These are phyloP conservation scores for Orbicella faveolata DNA, from an alignment of 64 coral and sea anemone genomes.

Conservation along the genomic window DNA sequence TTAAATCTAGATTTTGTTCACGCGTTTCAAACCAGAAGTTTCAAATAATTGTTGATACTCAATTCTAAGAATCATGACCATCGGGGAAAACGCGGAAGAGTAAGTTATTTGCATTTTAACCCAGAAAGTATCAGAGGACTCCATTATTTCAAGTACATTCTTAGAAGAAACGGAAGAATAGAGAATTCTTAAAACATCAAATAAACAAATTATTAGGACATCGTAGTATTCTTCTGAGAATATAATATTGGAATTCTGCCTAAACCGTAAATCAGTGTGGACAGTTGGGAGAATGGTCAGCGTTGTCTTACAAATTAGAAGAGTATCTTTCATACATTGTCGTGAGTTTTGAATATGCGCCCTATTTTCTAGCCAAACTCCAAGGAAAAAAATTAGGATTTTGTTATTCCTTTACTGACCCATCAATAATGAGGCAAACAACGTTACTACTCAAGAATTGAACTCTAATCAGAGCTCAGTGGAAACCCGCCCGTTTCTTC, in stretches of 20 bases:
- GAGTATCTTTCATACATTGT: no score
- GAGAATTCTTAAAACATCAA: background rate
- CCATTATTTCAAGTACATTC: background rate
- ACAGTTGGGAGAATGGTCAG: no score
- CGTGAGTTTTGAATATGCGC: no score
- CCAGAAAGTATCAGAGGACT: background rate
- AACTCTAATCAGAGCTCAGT: background rate
- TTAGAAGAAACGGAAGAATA: constrained; percentile 42
- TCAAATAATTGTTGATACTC: background rate
- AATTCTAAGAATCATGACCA: constrained; percentile 20
- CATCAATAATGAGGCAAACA: no score
- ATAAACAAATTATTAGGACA: background rate
- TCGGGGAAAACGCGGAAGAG: constrained; percentile 37
- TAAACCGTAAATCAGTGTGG: no score
- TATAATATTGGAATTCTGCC: background rate
- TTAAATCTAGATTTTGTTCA: background rate
- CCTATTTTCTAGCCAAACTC: no score
- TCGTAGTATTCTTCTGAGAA: constrained; percentile 20
- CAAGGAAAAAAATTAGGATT: no score
- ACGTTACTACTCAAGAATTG: no score
- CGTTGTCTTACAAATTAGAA: no score
- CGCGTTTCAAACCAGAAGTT: background rate
- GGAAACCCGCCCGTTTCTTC: background rate
- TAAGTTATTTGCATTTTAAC: background rate
- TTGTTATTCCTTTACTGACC: no score